phyloP scores from a whole-genome alignment of 2,888 invertebrate species.

The Sinelater perroti region DNA sequence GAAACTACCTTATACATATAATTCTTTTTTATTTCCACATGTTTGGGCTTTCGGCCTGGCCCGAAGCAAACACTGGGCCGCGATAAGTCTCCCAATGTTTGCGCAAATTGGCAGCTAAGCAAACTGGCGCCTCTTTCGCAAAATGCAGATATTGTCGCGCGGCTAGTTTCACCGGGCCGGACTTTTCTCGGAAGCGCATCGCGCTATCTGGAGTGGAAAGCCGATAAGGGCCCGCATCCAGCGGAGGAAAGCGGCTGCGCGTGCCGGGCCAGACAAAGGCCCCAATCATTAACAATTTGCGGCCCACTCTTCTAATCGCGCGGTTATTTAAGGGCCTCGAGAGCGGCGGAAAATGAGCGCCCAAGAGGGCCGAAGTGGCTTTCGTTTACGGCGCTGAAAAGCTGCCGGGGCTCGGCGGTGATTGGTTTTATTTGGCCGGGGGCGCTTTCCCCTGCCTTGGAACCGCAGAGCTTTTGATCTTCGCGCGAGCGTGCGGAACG shows the following conservation, averaged over 20 bases:
- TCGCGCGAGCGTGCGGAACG: too few relatives aligned
- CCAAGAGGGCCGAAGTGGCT: slow-evolving; percentile 21
- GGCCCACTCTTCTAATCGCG: slow-evolving; percentile 53
- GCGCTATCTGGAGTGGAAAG: slow-evolving; percentile 2
- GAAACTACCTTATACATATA: too few relatives aligned
- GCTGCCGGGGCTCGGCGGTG: slow-evolving; percentile 11
- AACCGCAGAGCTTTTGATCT: too few relatives aligned
- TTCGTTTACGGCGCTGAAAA: slow-evolving; percentile 19
- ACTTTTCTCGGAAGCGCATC: neutral
- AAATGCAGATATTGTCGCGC: slow-evolving; percentile 10
- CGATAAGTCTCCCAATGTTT: too few relatives aligned
- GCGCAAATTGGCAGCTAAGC: slow-evolving; percentile 3
- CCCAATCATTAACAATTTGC: slow-evolving; percentile 58
- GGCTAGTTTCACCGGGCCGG: neutral
- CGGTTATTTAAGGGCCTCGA: slow-evolving; percentile 55
- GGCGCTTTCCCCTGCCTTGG: too few relatives aligned
- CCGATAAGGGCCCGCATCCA: too few relatives aligned
- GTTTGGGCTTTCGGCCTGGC: too few relatives aligned
- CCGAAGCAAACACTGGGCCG: neutral
- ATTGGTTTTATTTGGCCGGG: neutral
- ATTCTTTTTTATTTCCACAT: neutral
- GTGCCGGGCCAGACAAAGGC: slow-evolving; percentile 44
- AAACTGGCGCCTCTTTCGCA: slow-evolving; percentile 2
- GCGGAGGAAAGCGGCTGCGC: slow-evolving; percentile 4
- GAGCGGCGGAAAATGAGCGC: slow-evolving; percentile 57